Evolutionary conservation across 1,140 invertebrate genomes (phyloP).

Genomic region (Pinna nobilis): DNA sequence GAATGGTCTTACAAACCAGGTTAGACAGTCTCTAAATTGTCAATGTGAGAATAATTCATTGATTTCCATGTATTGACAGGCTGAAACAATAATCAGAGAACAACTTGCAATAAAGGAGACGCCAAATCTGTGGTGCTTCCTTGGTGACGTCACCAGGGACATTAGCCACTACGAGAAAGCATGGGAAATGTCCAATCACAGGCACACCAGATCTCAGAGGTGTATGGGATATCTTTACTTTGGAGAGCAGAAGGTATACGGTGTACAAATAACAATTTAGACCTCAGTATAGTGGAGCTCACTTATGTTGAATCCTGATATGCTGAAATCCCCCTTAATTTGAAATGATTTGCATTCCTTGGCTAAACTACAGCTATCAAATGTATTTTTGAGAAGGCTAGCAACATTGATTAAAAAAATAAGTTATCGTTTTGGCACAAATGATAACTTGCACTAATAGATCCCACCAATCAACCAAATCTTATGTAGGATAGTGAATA

Average conservation of each 20-base stretch:
- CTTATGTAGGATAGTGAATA: too few species aligned
- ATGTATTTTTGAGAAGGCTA: neutral
- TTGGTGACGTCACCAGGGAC: conserved; percentile 88
- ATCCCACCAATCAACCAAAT: too few species aligned
- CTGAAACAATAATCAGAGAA: conserved; percentile 90
- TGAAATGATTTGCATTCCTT: too few species aligned
- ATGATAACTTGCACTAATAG: too few species aligned
- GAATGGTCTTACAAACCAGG: too few species aligned
- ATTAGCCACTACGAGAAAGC: conserved; percentile 87
- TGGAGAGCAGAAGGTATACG: conserved; percentile 59
- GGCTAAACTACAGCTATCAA: too few species aligned
- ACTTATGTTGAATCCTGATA: too few species aligned
- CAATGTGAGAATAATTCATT: conserved; percentile 78
- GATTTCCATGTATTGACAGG: conserved; percentile 76
- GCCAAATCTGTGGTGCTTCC: conserved; percentile 90
- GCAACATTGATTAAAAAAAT: neutral
- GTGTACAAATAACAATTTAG: neutral
- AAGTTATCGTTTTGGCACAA: too few species aligned
- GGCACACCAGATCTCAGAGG: conserved; percentile 64
- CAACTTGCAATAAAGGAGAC: conserved; percentile 88
- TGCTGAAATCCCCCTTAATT: too few species aligned
- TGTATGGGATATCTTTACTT: conserved; percentile 68
- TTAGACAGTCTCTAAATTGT: too few species aligned
- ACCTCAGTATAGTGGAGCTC: too few species aligned
- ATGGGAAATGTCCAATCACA: conserved; percentile 88